Percentiles rank a stretch among this genome's conserved stretches.
These are phyloP conservation scores for Pseudorhombus dupliciocellatus DNA, from an alignment of 2,113 vertebrate species.

Conservation along the genomic window DNA sequence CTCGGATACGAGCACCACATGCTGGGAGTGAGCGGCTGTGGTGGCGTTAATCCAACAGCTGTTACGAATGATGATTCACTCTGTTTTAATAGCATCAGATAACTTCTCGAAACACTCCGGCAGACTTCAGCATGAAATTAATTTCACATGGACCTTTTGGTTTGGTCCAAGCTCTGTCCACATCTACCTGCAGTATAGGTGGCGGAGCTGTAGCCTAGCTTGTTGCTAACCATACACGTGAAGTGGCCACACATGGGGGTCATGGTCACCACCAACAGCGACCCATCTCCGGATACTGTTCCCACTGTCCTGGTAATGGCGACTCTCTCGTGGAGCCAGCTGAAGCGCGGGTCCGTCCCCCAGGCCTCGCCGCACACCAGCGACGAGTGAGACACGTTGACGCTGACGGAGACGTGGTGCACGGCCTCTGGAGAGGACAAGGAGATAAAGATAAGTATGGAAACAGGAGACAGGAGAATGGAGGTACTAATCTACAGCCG, in stretches of 20 bases:
- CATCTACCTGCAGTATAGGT: slow-evolving; percentile 75
- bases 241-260: slow-evolving; percentile 77
- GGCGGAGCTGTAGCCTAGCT: slow-evolving; percentile 75
- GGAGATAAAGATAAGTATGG: neutral
- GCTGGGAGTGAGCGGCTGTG: too few relatives aligned
- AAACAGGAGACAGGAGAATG: neutral
- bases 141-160: too few relatives aligned
- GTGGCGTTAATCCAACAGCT: too few relatives aligned
- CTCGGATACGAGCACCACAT: too few relatives aligned
- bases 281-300: slow-evolving; percentile 69
- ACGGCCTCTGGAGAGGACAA: slow-evolving; percentile 70
- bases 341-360: slow-evolving; percentile 80
- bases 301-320: slow-evolving; percentile 66
- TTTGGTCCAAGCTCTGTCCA: too few relatives aligned
- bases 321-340: slow-evolving; percentile 75
- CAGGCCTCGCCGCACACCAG: slow-evolving; percentile 80
- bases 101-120: too few relatives aligned
- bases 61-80: too few relatives aligned
- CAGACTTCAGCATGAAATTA: too few relatives aligned
- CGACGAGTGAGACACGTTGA: slow-evolving; percentile 77
- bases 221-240: slow-evolving; percentile 81
- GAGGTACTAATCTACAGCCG: slow-evolving; percentile 19
- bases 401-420: slow-evolving; percentile 79
- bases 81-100: too few relatives aligned
- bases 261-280: slow-evolving; percentile 60